Conservation (phyloP, 2,797 vertebrate species). For the Dendrocincla fuliginosa region DNA sequence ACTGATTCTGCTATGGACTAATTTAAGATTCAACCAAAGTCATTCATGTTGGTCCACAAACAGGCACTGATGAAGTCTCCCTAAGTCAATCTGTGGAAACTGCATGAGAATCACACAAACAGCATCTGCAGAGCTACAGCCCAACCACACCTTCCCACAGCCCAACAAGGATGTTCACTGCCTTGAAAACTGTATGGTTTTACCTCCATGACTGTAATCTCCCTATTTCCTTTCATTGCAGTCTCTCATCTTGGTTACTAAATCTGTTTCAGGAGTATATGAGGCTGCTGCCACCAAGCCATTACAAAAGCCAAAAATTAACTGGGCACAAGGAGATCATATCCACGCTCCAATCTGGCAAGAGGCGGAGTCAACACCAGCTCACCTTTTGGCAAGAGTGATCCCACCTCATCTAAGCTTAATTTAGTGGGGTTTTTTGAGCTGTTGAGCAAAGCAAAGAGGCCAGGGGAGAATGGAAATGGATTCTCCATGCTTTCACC, state of each 20-base stretch:
- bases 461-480: neutral
- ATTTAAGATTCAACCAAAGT: neutral
- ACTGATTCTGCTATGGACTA: neutral
- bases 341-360: neutral
- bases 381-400: neutral
- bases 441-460: neutral
- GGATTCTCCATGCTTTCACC: neutral
- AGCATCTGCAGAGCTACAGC: neutral
- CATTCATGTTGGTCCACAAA: neutral
- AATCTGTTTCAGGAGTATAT: neutral
- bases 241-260: neutral
- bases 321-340: neutral
- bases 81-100: neutral
- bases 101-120: neutral
- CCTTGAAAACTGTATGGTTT: neutral
- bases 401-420: neutral
- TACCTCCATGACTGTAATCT: neutral
- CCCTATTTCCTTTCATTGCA: neutral
- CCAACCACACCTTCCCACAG: neutral
- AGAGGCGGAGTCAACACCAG: neutral
- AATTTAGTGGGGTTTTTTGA: accelerated
- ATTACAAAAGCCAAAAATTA: neutral
- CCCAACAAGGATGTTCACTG: neutral
- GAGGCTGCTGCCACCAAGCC: neutral
- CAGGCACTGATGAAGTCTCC: neutral